Conservation (phyloP, 2,888 invertebrate species). For the Pollenia labialis region DNA sequence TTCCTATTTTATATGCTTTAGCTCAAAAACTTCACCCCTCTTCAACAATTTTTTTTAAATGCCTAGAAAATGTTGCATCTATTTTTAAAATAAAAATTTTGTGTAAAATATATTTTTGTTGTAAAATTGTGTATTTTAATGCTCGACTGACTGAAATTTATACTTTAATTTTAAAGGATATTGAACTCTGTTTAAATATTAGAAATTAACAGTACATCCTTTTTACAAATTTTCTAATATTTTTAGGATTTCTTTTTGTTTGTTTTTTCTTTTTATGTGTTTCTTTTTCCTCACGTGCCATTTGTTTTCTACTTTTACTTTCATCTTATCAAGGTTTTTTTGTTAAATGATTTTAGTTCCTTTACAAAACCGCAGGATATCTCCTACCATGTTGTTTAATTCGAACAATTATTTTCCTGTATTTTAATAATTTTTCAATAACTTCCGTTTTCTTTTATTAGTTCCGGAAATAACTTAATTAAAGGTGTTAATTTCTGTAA, state of each 20-base stretch:
- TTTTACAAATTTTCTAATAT: not conserved
- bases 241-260: slow-evolving; percentile 8
- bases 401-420: slow-evolving; percentile 53
- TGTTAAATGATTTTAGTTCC: slow-evolving; percentile 1
- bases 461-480: slow-evolving; percentile 56
- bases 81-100: slow-evolving; percentile 44
- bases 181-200: slow-evolving; percentile 50
- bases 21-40: not conserved
- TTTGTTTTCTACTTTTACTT: slow-evolving; percentile 45
- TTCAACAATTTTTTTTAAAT: slow-evolving; percentile 1
- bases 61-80: slow-evolving; percentile 29
- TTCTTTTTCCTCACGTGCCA: slow-evolving; percentile 48
- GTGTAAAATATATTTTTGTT: slow-evolving; percentile 52
- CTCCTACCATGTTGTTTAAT: slow-evolving; percentile 46
- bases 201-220: slow-evolving; percentile 44
- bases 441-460: slow-evolving; percentile 54
- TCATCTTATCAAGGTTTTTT: slow-evolving; percentile 42
- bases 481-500: slow-evolving; percentile 66
- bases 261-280: not conserved
- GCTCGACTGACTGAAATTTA: slow-evolving; percentile 56
- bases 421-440: slow-evolving; percentile 63
- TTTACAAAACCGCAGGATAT: slow-evolving; percentile 66
- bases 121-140: slow-evolving; percentile 65
- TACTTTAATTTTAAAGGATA: slow-evolving; percentile 31
- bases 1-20: slow-evolving; percentile 17